Percentiles rank a stretch among this genome's conserved stretches.
Evolutionary conservation across 2,888 invertebrate species (phyloP).

Genomic region (Eucriotettix oculatus): DNA sequence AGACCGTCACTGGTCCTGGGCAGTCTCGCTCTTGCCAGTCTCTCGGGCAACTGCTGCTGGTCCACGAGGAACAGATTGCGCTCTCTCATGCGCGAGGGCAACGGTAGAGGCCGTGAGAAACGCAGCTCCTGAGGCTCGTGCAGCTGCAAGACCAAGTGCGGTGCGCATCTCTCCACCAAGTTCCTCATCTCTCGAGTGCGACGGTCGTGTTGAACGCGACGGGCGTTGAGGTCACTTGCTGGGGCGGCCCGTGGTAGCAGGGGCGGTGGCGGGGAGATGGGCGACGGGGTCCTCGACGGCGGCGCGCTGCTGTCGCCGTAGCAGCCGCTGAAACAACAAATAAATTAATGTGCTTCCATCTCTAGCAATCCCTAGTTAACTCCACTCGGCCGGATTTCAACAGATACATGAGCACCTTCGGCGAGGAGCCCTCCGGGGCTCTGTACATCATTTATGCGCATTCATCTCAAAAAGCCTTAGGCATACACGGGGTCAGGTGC

Average conservation of each 20-base stretch:
- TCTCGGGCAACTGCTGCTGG: background rate
- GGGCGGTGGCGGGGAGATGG: background rate
- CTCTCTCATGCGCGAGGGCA: background rate
- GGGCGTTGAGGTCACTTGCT: constrained; percentile 6
- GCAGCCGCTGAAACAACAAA: no score
- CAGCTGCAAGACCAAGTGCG: constrained; percentile 36
- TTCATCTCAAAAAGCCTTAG: no score
- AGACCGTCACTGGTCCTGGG: no score
- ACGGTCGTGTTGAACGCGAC: constrained; percentile 8
- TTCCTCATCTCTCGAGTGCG: constrained; percentile 28
- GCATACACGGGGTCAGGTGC: no score
- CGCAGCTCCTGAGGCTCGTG: constrained; percentile 30
- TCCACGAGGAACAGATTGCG: background rate
- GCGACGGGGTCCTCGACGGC: background rate
- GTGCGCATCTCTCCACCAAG: constrained; percentile 36
- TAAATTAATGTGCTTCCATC: no score
- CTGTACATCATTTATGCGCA: no score
- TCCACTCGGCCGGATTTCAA: no score
- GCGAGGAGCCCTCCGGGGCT: no score
- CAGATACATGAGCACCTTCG: no score
- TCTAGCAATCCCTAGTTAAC: no score
- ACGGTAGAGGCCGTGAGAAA: constrained; percentile 18
- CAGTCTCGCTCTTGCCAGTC: background rate
- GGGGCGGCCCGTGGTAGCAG: background rate
- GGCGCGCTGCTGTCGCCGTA: background rate